Conservation (phyloP, 2,888 invertebrate species). For the Thelaira solivaga region DNA sequence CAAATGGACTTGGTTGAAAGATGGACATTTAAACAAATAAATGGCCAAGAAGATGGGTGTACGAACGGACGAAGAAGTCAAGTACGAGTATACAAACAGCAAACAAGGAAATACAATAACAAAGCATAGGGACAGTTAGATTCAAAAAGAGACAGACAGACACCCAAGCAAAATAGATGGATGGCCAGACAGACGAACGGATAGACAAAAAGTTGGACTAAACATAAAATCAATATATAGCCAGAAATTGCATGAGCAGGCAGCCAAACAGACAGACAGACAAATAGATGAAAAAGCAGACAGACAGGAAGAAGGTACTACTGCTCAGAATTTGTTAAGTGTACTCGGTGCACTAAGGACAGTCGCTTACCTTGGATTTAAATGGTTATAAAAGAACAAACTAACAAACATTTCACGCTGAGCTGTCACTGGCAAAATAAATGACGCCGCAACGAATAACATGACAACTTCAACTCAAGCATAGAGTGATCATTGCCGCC, state of each 20-base stretch:
- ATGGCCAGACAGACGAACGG: not conserved
- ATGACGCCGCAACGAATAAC: constrained; percentile 71
- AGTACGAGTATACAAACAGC: too few relatives aligned
- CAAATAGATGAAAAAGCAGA: not conserved
- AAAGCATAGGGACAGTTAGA: constrained; percentile 56
- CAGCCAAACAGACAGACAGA: not conserved
- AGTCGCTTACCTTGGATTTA: constrained; percentile 17
- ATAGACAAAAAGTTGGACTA: constrained; percentile 59
- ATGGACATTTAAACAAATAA: constrained; percentile 60
- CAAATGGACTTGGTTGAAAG: constrained; percentile 61
- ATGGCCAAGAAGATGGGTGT: constrained; percentile 41
- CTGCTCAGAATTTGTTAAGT: not conserved
- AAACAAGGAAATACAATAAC: constrained; percentile 25
- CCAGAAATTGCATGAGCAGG: not conserved
- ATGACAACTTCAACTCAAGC: constrained; percentile 59
- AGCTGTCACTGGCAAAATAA: constrained; percentile 75
- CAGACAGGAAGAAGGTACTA: constrained; percentile 12
- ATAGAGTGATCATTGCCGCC: constrained; percentile 57
- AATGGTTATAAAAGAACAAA: constrained; percentile 27
- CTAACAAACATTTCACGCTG: constrained; percentile 73
- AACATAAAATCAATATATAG: constrained; percentile 23
- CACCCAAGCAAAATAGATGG: not conserved
- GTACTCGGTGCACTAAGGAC: constrained; percentile 9
- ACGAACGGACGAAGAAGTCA: constrained; percentile 10
- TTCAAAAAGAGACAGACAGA: constrained; percentile 30